These are phyloP conservation scores for Ceriagrion tenellum DNA, from an alignment of 2,888 invertebrate species.

Conservation along the genomic window DNA sequence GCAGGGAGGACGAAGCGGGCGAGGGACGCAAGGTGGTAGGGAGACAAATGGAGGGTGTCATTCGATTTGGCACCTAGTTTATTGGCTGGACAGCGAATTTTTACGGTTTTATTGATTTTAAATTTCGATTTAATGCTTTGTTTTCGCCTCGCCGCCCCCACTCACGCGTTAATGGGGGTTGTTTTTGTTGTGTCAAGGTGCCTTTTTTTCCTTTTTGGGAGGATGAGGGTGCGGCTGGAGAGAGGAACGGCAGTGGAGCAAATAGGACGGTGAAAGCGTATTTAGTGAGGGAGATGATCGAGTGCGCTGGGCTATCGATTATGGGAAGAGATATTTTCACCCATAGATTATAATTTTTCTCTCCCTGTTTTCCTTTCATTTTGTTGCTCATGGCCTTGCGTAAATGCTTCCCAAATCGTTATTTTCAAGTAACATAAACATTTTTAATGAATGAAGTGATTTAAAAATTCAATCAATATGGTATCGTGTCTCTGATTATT, in stretches of 20 bases:
- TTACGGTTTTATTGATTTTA: slow-evolving; percentile 32
- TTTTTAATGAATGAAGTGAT: too few species aligned
- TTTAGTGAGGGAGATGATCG: background rate
- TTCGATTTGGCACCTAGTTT: slow-evolving; percentile 57
- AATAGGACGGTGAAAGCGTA: background rate
- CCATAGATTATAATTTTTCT: background rate
- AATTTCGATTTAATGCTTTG: slow-evolving; percentile 18
- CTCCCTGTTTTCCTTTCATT: background rate
- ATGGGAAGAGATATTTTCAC: background rate
- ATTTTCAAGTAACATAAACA: too few species aligned
- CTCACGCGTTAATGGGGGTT: background rate
- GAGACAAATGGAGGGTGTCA: slow-evolving; percentile 45
- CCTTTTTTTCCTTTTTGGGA: background rate
- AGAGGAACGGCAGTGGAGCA: background rate
- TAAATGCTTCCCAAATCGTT: too few species aligned
- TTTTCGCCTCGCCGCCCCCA: background rate
- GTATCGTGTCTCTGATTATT: too few species aligned
- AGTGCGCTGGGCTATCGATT: background rate
- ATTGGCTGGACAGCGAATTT: background rate
- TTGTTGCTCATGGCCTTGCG: background rate
- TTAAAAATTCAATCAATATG: too few species aligned
- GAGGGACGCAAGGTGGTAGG: background rate
- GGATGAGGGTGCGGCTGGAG: background rate
- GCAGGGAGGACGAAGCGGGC: background rate
- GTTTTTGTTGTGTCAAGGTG: background rate